Evolutionary conservation across 2,113 vertebrate species (phyloP), one percentile per base, ranked within the genome.

Genomic region (Ciconia stormi): DNA sequence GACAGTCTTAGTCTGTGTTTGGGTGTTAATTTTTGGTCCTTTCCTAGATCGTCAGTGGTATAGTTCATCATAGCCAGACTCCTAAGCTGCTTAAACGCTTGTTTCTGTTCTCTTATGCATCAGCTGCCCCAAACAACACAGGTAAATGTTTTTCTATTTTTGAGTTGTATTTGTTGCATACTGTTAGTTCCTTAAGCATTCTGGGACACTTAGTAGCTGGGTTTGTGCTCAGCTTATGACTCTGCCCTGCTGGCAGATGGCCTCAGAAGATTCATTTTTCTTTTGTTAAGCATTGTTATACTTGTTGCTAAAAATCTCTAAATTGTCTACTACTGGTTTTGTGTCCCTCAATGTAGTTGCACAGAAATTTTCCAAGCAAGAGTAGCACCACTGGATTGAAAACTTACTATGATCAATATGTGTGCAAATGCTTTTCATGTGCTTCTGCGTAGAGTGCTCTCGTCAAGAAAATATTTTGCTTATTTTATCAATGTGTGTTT

Each of bases 81-180:
- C 98, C 99, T 83, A 99, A 98, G 95, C 98, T 98, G 65, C 98
- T 99, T 93, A 99, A 98, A 95, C 98, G 98, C 86, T 97, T 99
- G 74, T 99, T 99, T 98, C 98, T 99, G 32, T 99, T 99, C 93
- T 99, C 99, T 83, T 99, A 99, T 58, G 98, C 98, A 91, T 90
- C 98, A 94, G 97, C 98, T 89, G 95, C 95, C 50, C 97, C 97
- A 40, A 93, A 91, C 73, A 93, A 66, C 49, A 88, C 93, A 98
- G 98, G 99, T 99, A 97, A 97, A 93, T 69, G 5, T 30, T 71
- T 47, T 89, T 59, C 26, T 83, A 3, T 6, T 47, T 87, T 71
- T 83, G 8, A 8, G 55, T 65, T 38, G 6, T 61, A 29, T 74
- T 79, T 65, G 9, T 85, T 76, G 50, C 29, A 16, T 36, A 27